These are phyloP conservation scores for Anthophora plumipes DNA, from an alignment of 2,888 invertebrate genomes.

Conservation along the genomic window DNA sequence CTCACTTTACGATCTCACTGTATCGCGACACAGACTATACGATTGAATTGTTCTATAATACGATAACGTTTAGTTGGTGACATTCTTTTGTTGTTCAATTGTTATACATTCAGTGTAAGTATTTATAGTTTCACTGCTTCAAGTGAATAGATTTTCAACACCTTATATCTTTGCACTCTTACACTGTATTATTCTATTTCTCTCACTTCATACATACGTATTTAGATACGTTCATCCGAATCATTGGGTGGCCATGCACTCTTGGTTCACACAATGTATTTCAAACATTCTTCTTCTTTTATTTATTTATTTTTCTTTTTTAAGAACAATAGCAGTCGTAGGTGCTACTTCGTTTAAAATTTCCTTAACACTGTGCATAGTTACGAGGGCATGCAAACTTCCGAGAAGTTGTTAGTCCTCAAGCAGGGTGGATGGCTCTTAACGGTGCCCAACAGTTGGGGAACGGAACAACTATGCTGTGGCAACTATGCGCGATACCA, in stretches of 20 bases:
- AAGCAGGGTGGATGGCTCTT: slow-evolving; percentile 42
- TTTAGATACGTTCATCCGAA: no score
- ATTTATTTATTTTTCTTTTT: no score
- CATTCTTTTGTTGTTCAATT: background rate
- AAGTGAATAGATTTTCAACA: no score
- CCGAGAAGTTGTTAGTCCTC: slow-evolving; percentile 55
- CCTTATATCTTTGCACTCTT: no score
- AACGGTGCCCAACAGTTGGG: slow-evolving; percentile 51
- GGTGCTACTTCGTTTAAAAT: slow-evolving; percentile 51
- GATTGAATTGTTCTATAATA: background rate
- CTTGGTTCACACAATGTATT: no score
- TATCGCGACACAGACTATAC: no score
- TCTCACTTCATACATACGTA: no score
- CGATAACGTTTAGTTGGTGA: background rate
- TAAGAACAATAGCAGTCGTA: slow-evolving; percentile 51
- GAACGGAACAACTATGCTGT: slow-evolving; percentile 63
- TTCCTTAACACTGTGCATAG: slow-evolving; percentile 57
- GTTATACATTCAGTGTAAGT: background rate
- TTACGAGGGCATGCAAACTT: slow-evolving; percentile 54
- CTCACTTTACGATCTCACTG: no score
- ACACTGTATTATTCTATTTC: no score
- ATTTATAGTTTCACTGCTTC: no score
- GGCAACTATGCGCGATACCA: slow-evolving; percentile 63
- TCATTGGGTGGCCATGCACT: no score
- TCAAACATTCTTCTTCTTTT: no score